Percentiles rank a stretch among this genome's conserved stretches.
Evolutionary conservation across 2,797 vertebrate genomes (phyloP).

Genomic region (Pseudochirops cupreus): DNA sequence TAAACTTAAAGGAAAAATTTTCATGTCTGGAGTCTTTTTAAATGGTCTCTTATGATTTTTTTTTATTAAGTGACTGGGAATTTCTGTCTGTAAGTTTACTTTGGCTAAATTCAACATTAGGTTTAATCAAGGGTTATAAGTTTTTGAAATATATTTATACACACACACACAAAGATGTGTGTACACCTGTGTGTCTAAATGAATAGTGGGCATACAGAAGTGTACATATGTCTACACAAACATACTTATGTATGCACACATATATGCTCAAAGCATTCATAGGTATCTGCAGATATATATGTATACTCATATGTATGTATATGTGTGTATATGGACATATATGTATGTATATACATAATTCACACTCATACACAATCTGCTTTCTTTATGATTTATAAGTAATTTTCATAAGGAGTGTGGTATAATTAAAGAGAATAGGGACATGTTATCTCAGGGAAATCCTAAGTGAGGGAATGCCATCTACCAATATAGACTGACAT

Average conservation of each 20-base stretch:
- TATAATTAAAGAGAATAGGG: not conserved
- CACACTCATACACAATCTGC: not conserved
- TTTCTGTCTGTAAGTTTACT: not conserved
- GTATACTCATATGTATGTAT: slow-evolving; percentile 51
- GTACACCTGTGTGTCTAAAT: not conserved
- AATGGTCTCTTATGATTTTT: not conserved
- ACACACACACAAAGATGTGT: not conserved
- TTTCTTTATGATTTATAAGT: not conserved
- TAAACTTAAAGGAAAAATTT: not conserved
- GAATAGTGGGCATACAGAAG: not conserved
- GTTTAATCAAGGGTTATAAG: not conserved
- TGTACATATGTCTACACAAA: too few species aligned
- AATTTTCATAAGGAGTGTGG: not conserved
- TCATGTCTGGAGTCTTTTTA: not conserved
- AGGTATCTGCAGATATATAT: not conserved
- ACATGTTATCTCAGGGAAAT: not conserved
- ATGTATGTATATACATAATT: not conserved
- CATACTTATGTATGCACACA: too few species aligned
- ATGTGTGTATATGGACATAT: too few species aligned
- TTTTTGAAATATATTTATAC: not conserved
- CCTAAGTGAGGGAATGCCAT: not conserved
- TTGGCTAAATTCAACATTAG: not conserved
- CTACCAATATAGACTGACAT: not conserved
- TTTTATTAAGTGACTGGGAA: not conserved
- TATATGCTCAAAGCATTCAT: too few species aligned